Percentiles rank a stretch among this genome's conserved stretches.
Conservation (phyloP, 2,888 invertebrate species). For the Lasioglossum calceatum region DNA sequence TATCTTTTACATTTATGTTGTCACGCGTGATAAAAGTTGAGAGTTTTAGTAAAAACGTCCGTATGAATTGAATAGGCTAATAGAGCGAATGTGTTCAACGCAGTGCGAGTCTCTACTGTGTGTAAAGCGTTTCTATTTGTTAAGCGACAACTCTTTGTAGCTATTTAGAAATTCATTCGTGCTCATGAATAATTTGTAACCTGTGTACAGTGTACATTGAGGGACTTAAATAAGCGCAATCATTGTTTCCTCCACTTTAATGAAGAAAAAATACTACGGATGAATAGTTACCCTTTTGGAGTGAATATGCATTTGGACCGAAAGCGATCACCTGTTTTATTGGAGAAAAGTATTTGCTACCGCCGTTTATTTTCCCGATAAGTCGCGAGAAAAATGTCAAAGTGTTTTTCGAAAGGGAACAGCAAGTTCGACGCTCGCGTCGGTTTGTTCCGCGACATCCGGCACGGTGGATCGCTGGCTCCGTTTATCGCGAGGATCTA, state of each 20-base stretch:
- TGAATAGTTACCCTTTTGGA: neutral
- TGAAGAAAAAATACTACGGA: neutral
- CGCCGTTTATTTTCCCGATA: neutral
- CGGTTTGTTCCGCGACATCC: constrained; percentile 25
- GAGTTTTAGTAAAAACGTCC: neutral
- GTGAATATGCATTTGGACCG: neutral
- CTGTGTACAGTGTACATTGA: too few relatives aligned
- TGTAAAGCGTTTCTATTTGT: neutral
- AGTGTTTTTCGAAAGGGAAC: neutral
- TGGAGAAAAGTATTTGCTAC: neutral
- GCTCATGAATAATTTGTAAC: too few relatives aligned
- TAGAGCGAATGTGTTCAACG: neutral
- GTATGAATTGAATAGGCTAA: neutral
- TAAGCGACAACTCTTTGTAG: neutral
- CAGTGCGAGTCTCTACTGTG: neutral
- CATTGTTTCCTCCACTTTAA: neutral
- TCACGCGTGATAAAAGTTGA: neutral
- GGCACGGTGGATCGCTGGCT: constrained; percentile 12
- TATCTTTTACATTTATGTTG: neutral
- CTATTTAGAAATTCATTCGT: neutral
- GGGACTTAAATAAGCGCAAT: too few relatives aligned
- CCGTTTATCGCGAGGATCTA: constrained; percentile 65
- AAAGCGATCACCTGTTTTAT: neutral
- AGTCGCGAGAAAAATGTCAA: neutral
- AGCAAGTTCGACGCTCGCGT: constrained; percentile 2